phyloP scores from a whole-genome alignment of 2,888 invertebrate species.

The Acrobasis consociella region DNA sequence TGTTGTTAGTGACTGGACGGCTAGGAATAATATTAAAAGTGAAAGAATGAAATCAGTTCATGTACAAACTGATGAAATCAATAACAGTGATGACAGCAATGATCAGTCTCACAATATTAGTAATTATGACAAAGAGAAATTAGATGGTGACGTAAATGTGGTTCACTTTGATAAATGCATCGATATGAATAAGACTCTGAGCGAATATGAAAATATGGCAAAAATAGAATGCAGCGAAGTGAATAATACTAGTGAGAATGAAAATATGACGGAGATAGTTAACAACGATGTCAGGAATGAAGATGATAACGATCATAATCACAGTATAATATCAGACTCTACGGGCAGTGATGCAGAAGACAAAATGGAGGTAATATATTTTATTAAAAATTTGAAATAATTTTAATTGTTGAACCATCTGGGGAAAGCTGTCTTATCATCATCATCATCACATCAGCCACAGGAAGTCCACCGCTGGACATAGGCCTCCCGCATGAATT shows the following conservation, averaged over 20 bases:
- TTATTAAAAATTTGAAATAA: too few species aligned
- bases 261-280: neutral
- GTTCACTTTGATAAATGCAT: neutral
- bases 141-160: neutral
- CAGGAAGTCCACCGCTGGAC: too few species aligned
- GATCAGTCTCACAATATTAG: neutral
- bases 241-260: neutral
- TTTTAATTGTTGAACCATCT: too few species aligned
- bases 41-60: conserved; percentile 32
- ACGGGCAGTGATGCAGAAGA: too few species aligned
- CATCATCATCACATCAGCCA: too few species aligned
- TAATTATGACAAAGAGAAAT: neutral
- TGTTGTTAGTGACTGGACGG: conserved; percentile 42
- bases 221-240: neutral
- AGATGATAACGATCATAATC: too few species aligned
- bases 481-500: too few species aligned
- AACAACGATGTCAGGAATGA: neutral
- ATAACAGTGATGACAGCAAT: neutral
- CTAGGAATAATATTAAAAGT: conserved; percentile 25
- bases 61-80: conserved; percentile 34
- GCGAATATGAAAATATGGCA: neutral
- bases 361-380: too few species aligned
- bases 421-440: too few species aligned
- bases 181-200: neutral
- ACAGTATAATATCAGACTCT: too few species aligned